Percentiles rank a stretch among this genome's conserved stretches.
Conservation (phyloP, 2,888 invertebrate species). For the Chrysopilus asiliformis region DNA sequence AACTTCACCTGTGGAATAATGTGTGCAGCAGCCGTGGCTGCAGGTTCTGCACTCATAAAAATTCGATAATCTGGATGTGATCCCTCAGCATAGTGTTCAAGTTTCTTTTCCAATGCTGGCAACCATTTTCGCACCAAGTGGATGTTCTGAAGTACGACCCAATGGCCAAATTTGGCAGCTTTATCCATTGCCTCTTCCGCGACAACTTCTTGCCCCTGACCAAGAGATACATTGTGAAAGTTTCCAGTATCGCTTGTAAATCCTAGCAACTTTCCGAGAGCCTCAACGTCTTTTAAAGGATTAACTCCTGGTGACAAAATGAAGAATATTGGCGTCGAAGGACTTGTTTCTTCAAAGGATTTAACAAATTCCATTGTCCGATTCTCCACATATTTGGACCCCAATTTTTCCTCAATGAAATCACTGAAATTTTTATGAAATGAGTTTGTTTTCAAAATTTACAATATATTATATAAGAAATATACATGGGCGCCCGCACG, state of each 20-base stretch:
- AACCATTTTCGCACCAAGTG: conserved; percentile 94
- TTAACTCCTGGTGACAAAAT: conserved; percentile 94
- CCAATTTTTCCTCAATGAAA: conserved; percentile 91
- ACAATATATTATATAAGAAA: too few species aligned
- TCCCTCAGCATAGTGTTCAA: conserved; percentile 70
- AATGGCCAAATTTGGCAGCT: conserved; percentile 75
- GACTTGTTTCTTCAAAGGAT: conserved; percentile 87
- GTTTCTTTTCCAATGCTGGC: conserved; percentile 75
- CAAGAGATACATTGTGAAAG: conserved; percentile 90
- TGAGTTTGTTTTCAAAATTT: conserved; percentile 3
- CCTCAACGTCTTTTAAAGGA: conserved; percentile 90
- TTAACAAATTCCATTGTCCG: conserved; percentile 82
- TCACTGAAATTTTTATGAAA: conserved; percentile 42
- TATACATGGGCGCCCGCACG: too few species aligned
- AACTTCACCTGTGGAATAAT: conserved; percentile 66
- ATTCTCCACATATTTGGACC: conserved; percentile 79
- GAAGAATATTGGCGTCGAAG: conserved; percentile 90
- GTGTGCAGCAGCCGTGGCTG: conserved; percentile 71
- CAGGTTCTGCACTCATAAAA: conserved; percentile 91
- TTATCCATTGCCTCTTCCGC: conserved; percentile 89
- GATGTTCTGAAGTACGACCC: conserved; percentile 94
- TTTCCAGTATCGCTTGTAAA: conserved; percentile 71
- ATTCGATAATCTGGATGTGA: conserved; percentile 72
- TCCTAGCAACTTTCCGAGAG: conserved; percentile 68
- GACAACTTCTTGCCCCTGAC: conserved; percentile 83